Percentiles rank a stretch among this genome's conserved stretches.
Conservation (phyloP, 2,888 invertebrate species). For the Tridacna crocea region DNA sequence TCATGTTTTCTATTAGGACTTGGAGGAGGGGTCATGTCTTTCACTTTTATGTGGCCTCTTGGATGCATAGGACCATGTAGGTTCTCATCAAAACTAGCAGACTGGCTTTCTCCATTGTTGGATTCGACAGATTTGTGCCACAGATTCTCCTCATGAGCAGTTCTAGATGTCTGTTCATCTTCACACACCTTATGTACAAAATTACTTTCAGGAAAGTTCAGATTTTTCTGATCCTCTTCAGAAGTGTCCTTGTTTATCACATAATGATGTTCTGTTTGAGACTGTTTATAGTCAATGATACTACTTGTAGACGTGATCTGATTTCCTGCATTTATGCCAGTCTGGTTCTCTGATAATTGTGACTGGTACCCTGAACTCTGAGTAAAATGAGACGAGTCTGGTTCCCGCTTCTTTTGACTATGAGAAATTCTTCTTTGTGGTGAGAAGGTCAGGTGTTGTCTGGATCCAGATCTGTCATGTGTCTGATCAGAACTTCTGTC, state of each 20-base stretch:
- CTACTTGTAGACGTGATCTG: background rate
- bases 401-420: conserved; percentile 37
- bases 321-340: conserved; percentile 28
- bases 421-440: conserved; percentile 12
- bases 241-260: background rate
- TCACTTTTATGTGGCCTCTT: background rate
- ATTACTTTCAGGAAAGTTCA: background rate
- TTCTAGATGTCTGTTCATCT: background rate
- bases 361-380: conserved; percentile 63
- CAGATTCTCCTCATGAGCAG: conserved; percentile 1
- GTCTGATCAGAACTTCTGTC: conserved; percentile 20
- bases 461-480: conserved; percentile 21
- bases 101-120: background rate
- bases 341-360: conserved; percentile 52
- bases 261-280: background rate
- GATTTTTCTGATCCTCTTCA: background rate
- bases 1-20: conserved; percentile 6
- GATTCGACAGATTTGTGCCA: conserved; percentile 17
- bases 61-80: background rate
- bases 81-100: background rate
- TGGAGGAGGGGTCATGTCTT: background rate
- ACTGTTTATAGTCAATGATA: background rate
- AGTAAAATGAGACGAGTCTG: conserved; percentile 45
- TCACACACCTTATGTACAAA: background rate
- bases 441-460: conserved; percentile 20